Percentiles rank a stretch among this genome's conserved stretches.
phyloP scores from a whole-genome alignment of 2,888 invertebrate species.

The Galerucella calmariensis region DNA sequence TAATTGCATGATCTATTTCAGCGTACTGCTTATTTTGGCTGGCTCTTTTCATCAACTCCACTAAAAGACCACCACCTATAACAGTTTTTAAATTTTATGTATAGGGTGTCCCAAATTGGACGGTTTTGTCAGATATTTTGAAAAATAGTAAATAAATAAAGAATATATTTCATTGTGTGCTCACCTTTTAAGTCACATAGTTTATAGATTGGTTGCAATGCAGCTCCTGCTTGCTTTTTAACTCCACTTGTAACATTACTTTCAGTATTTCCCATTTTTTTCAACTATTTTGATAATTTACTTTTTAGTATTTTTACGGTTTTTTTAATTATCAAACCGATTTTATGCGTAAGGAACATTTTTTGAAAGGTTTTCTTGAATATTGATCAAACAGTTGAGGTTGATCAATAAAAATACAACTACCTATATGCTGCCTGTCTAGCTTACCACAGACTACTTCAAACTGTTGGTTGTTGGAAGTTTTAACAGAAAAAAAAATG shows the following conservation, averaged over 20 bases:
- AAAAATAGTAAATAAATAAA: background rate
- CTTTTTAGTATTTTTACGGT: slow-evolving; percentile 21
- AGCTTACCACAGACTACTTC: too few relatives aligned
- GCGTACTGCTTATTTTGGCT: slow-evolving; percentile 90
- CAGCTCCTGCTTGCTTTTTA: slow-evolving; percentile 92
- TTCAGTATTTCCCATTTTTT: slow-evolving; percentile 81
- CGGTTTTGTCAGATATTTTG: too few relatives aligned
- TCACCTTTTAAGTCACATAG: slow-evolving; percentile 89
- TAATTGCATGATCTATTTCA: slow-evolving; percentile 92
- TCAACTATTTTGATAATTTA: slow-evolving; percentile 23
- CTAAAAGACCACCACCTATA: slow-evolving; percentile 88
- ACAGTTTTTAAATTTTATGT: too few relatives aligned
- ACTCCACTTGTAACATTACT: slow-evolving; percentile 94
- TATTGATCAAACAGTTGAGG: slow-evolving; percentile 40
- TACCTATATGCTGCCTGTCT: too few relatives aligned
- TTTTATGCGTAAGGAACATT: slow-evolving; percentile 44
- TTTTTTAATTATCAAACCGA: slow-evolving; percentile 40
- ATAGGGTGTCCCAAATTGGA: too few relatives aligned
- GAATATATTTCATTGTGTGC: background rate
- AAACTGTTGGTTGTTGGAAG: too few relatives aligned
- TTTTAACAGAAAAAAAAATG: too few relatives aligned
- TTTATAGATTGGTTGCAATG: slow-evolving; percentile 86
- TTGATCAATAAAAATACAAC: slow-evolving; percentile 25
- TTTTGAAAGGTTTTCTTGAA: background rate
- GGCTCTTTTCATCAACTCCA: slow-evolving; percentile 93